These are phyloP conservation scores for Ameiurus melas DNA, from an alignment of 2,113 vertebrate species.

Conservation along the genomic window DNA sequence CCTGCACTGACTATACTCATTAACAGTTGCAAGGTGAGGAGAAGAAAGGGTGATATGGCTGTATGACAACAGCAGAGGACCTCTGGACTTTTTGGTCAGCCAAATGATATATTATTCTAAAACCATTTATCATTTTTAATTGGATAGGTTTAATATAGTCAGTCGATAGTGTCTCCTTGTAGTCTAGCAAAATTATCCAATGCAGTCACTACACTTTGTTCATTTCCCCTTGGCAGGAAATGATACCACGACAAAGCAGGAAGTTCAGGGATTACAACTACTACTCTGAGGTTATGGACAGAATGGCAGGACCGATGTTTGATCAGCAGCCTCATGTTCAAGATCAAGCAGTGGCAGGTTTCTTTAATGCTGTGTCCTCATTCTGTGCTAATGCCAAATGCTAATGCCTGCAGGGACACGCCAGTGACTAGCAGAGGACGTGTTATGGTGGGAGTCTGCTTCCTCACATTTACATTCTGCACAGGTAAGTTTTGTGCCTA, in stretches of 20 bases:
- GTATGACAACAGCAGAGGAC: background rate
- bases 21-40: background rate
- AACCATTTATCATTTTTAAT: background rate
- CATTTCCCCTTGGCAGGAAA: background rate
- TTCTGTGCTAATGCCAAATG: too few species aligned
- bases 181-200: background rate
- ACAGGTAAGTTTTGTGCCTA: too few species aligned
- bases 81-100: background rate
- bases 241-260: background rate
- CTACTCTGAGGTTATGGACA: background rate
- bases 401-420: too few species aligned
- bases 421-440: too few species aligned
- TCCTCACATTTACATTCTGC: too few species aligned
- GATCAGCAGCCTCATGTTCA: background rate
- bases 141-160: background rate
- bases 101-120: background rate
- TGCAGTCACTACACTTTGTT: background rate
- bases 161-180: background rate
- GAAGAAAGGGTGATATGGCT: background rate
- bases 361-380: background rate
- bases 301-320: background rate
- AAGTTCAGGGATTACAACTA: background rate
- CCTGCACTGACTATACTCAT: background rate
- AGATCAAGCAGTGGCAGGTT: background rate
- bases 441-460: too few species aligned